A percentile compares a stretch with the other conserved stretches of the same genome.
phyloP scores from a whole-genome alignment of 2,113 vertebrate genomes.

The Percina caprodes region DNA sequence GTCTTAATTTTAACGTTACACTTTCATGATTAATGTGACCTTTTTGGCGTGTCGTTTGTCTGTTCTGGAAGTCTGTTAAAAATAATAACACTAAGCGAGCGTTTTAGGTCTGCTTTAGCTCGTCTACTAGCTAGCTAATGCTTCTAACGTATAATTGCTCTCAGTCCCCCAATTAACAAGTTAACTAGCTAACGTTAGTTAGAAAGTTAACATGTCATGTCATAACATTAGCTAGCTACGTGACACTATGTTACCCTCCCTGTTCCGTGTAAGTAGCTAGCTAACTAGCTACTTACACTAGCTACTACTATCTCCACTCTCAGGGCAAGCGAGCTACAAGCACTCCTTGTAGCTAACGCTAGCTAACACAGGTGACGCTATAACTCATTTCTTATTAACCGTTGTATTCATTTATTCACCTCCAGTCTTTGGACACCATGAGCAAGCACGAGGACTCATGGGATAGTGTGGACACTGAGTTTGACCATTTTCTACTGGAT shows the following conservation, averaged over 20 bases:
- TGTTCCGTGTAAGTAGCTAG: background rate
- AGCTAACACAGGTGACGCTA: background rate
- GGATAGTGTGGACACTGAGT: conserved; percentile 90
- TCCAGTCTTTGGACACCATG: conserved; percentile 73
- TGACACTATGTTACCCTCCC: background rate
- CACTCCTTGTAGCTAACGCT: background rate
- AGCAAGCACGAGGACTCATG: conserved; percentile 84
- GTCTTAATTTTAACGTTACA: background rate
- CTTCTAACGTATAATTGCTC: background rate
- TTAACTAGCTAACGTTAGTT: background rate
- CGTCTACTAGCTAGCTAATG: conserved; percentile 44
- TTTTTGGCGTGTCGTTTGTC: accelerated
- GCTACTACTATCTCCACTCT: background rate
- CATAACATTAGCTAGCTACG: background rate
- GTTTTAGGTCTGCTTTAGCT: background rate
- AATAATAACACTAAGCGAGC: background rate
- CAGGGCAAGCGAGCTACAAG: background rate
- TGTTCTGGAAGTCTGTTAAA: background rate
- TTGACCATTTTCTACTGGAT: conserved; percentile 90
- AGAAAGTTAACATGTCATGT: background rate
- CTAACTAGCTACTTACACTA: background rate
- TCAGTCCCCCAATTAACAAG: background rate
- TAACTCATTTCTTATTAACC: no score
- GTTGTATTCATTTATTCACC: no score
- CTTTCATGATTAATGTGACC: accelerated